phyloP scores from a whole-genome alignment of 2,113 vertebrate genomes.

The Otis tarda region DNA sequence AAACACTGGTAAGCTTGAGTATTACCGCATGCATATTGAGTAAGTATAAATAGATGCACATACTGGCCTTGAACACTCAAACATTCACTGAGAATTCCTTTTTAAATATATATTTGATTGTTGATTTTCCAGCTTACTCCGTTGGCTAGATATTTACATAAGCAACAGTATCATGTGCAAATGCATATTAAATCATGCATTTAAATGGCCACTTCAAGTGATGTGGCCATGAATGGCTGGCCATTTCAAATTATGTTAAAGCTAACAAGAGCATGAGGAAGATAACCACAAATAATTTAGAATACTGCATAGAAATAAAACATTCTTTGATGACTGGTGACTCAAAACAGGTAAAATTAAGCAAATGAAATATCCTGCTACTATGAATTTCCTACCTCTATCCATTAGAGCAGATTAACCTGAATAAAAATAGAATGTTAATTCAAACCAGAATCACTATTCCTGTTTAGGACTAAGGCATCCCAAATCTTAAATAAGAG shows the following conservation, averaged over 20 bases:
- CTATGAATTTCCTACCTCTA: neutral
- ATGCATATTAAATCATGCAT: neutral
- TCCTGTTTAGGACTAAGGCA: neutral
- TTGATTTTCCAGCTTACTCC: neutral
- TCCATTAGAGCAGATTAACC: neutral
- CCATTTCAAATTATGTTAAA: neutral
- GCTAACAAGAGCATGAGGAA: neutral
- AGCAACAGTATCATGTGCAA: conserved; percentile 7
- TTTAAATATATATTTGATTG: conserved; percentile 1
- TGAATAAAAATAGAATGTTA: neutral
- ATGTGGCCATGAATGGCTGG: neutral
- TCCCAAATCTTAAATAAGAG: neutral
- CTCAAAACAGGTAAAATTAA: conserved; percentile 4
- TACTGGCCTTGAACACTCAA: neutral
- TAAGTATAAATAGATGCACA: neutral
- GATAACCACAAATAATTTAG: neutral
- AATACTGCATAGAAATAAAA: neutral
- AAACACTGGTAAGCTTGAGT: conserved; percentile 20
- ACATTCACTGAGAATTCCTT: conserved; percentile 4
- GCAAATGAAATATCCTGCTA: neutral
- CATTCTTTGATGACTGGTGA: neutral
- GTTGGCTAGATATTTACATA: conserved; percentile 14
- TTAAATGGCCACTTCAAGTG: neutral
- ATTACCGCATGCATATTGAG: neutral
- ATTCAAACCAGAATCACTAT: neutral